Evolutionary conservation across 2,113 vertebrate genomes (phyloP).

Genomic region (Megaceryle torquata): DNA sequence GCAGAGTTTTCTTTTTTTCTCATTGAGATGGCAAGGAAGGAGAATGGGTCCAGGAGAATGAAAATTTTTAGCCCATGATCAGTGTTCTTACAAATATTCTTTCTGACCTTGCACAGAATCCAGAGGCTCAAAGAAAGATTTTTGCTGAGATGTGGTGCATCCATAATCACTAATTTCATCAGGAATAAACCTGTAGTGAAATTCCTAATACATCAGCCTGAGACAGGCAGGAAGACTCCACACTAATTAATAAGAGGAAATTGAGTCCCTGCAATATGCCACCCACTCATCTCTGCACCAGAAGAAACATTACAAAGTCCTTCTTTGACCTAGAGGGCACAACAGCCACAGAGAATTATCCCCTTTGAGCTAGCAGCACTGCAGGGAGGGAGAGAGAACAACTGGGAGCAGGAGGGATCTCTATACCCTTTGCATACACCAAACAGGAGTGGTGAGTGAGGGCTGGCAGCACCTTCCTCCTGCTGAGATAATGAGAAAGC

Average conservation of each 20-base stretch:
- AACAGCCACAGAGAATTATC: neutral
- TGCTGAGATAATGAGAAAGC: neutral
- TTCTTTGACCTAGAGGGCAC: neutral
- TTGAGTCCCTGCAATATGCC: neutral
- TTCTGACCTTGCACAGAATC: neutral
- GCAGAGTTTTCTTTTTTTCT: neutral
- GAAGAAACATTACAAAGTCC: neutral
- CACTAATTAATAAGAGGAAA: neutral
- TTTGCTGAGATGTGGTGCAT: neutral
- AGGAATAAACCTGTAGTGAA: neutral
- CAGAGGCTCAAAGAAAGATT: neutral
- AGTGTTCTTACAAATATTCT: neutral
- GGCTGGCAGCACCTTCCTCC: neutral
- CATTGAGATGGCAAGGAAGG: neutral
- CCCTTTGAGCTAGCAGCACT: neutral
- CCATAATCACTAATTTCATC: neutral
- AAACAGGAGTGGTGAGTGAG: neutral
- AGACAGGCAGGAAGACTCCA: neutral
- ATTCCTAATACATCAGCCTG: neutral
- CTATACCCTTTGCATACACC: neutral
- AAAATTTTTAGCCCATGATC: neutral
- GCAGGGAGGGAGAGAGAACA: fast-evolving
- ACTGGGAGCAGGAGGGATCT: neutral
- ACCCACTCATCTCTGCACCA: neutral
- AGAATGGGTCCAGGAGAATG: neutral